Conservation (phyloP, 92 coral and sea anemone genomes). For the Heliopora coerulea region DNA sequence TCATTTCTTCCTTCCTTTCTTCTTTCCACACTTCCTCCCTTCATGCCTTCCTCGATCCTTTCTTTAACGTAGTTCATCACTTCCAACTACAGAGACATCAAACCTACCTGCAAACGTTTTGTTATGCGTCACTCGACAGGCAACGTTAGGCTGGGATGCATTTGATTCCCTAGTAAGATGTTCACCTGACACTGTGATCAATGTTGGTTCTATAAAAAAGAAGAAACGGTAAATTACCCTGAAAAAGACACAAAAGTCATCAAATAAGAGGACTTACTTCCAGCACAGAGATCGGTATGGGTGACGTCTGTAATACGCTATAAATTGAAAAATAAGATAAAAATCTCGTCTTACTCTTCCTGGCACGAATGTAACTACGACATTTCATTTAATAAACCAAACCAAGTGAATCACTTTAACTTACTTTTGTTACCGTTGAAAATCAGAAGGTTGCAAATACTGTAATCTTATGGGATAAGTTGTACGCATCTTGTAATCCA, state of each 20-base stretch:
- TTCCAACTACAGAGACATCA: too few species aligned
- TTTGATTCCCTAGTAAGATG: conserved; percentile 13
- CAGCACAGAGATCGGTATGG: conserved; percentile 16
- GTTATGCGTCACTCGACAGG: conserved; percentile 26
- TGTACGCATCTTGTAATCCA: too few species aligned
- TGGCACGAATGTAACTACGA: too few species aligned
- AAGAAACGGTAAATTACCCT: not conserved
- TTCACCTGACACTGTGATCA: conserved; percentile 16
- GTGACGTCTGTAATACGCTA: conserved; percentile 17
- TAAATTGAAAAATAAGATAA: too few species aligned
- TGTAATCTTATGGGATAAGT: too few species aligned
- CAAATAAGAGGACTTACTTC: conserved; percentile 11
- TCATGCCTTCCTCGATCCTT: not conserved
- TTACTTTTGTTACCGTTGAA: too few species aligned
- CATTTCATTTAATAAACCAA: too few species aligned
- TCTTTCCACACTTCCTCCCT: not conserved
- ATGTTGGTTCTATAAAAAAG: not conserved
- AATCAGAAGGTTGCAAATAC: too few species aligned
- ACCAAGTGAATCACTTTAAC: too few species aligned
- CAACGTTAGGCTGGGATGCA: conserved; percentile 6
- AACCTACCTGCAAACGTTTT: conserved; percentile 6
- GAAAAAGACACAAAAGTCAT: not conserved
- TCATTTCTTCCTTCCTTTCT: too few species aligned
- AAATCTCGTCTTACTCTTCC: too few species aligned
- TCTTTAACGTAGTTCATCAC: too few species aligned